Base-by-base conservation (phyloP, 1,140 invertebrate genomes). In the Mizuhopecten yessoensis region DNA sequence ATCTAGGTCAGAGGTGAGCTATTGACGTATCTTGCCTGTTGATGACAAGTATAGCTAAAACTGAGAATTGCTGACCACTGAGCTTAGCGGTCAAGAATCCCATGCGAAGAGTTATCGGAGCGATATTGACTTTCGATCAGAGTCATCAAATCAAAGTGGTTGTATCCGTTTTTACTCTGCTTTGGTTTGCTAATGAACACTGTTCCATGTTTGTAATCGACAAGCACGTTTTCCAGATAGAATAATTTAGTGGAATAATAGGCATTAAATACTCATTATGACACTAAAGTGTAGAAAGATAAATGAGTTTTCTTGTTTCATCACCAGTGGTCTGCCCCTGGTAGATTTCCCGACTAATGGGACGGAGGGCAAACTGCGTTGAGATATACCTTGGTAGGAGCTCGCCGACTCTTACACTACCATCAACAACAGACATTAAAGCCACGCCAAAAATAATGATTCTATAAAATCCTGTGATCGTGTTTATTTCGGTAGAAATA, bases 191-290 rank as follows among this genome's bases (percentile, higher is more conserved):
- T 75, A 75, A 75, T 75, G 57, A 75, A 75, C 23, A n/a, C n/a
- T 5, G 42, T 75, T 75, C 23, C n/a, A 29, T 29, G n/a, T 75
- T 75, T 75, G 29, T 75, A n/a, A 75, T 75, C 0, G 57, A 75
- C n/a, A 29, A 75, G 11, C 57, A 75, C 57, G 17, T 45, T 45
- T 45, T 45, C 42, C 42, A 75, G 57, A 75, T 29, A 75, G 57
- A 29, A 75, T 75, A 29, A 75, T 75, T 75, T 29, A 29, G 57
- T 75, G 57, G 57, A 75, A 75, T 75, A 75, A 29, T 75, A 29
- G 9, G 57, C 57, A 75, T 75, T 75, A 75, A 75, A 75, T 75
- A 75, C 57, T 75, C 57, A 75, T 75, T 75, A 75, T 75, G 11
- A n/a, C 57, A 75, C 57, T 0, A n/a, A n/a, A 75, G 57, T 29